Conservation (phyloP, 2,113 vertebrate genomes). For the Ctenomys sociabilis region DNA sequence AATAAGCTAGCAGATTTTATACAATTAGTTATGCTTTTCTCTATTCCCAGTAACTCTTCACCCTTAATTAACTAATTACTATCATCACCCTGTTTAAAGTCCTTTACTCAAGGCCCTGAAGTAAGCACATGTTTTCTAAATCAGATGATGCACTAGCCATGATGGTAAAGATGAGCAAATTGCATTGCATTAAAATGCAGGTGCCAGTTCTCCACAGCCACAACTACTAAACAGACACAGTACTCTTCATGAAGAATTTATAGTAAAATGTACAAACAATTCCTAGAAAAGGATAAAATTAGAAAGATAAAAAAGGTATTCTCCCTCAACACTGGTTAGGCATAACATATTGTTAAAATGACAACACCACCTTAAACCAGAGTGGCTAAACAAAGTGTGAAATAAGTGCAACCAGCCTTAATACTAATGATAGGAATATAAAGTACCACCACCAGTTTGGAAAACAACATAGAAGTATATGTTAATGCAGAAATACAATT, state of each 20-base stretch:
- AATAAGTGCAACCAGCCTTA: not conserved
- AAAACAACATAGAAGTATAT: not conserved
- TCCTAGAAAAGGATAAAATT: not conserved
- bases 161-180: not conserved
- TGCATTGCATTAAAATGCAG: conserved; percentile 27
- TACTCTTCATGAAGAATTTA: not conserved
- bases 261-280: not conserved
- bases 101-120: not conserved
- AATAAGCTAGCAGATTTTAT: conserved; percentile 18
- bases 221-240: not conserved
- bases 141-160: not conserved
- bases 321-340: not conserved
- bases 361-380: not conserved
- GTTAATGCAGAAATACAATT: not conserved
- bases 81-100: not conserved
- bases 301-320: not conserved
- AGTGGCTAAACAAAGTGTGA: not conserved
- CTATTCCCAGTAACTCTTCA: not conserved
- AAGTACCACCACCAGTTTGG: not conserved
- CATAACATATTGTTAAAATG: not conserved
- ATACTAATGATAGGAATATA: not conserved
- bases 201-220: not conserved
- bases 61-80: not conserved
- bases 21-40: not conserved
- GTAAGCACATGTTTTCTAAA: conserved; percentile 10